These are phyloP conservation scores for Tyrophagus putrescentiae DNA, from an alignment of 1,140 invertebrate species.

Conservation along the genomic window DNA sequence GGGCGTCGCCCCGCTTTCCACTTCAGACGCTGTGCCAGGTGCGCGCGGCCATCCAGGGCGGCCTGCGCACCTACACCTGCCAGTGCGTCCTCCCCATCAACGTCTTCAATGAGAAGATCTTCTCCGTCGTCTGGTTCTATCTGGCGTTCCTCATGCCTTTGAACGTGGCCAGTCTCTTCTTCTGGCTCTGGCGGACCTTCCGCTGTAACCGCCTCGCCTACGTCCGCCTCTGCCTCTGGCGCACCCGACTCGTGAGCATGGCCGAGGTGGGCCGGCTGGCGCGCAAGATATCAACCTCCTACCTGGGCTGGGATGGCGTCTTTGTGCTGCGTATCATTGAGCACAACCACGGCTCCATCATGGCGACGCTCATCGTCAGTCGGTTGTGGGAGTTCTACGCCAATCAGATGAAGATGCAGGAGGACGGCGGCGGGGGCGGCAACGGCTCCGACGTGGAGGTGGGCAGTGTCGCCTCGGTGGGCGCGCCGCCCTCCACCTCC, in stretches of 20 bases:
- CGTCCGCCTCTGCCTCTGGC: slow-evolving; percentile 33
- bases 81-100: slow-evolving; percentile 43
- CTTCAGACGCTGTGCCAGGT: slow-evolving; percentile 35
- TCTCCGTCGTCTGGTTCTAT: slow-evolving; percentile 37
- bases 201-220: slow-evolving; percentile 32
- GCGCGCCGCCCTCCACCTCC: slow-evolving; percentile 28
- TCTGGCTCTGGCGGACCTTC: slow-evolving; percentile 35
- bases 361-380: slow-evolving; percentile 31
- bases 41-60: slow-evolving; percentile 33
- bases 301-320: slow-evolving; percentile 36
- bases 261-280: slow-evolving; percentile 31
- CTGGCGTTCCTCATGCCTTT: slow-evolving; percentile 33
- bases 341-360: slow-evolving; percentile 34
- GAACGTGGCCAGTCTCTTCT: slow-evolving; percentile 31
- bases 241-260: slow-evolving; percentile 31
- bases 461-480: slow-evolving; percentile 24
- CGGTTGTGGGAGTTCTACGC: slow-evolving; percentile 31
- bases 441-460: slow-evolving; percentile 24
- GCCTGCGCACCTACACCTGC: slow-evolving; percentile 34
- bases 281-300: slow-evolving; percentile 32
- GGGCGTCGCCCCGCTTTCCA: slow-evolving; percentile 34
- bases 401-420: slow-evolving; percentile 31
- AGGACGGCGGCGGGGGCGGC: slow-evolving; percentile 23
- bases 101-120: slow-evolving; percentile 43
- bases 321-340: slow-evolving; percentile 35